phyloP scores from a whole-genome alignment of 2,113 vertebrate genomes.

The Erythrolamprus reginae region DNA sequence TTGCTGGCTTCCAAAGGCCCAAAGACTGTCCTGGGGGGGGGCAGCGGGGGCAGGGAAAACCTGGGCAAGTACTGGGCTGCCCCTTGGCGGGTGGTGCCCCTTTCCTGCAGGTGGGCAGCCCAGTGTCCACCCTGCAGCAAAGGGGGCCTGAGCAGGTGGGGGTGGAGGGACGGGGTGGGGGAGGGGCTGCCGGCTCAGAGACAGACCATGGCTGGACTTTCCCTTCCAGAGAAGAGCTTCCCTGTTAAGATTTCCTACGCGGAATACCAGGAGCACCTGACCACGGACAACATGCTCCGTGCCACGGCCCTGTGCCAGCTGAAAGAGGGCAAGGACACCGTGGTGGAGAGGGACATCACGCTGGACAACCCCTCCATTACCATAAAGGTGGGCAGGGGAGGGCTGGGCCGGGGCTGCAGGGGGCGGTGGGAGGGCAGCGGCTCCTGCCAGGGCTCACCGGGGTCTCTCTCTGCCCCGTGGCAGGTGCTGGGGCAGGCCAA shows the following conservation, averaged over 20 bases:
- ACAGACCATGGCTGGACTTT: not conserved
- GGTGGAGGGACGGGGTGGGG: too few relatives aligned
- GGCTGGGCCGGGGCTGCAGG: not conserved
- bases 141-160: not conserved
- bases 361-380: conserved; percentile 66
- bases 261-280: conserved; percentile 67
- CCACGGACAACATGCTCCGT: conserved; percentile 69
- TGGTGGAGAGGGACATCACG: conserved; percentile 61
- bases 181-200: not conserved
- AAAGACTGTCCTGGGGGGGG: not conserved
- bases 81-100: not conserved
- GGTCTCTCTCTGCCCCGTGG: not conserved
- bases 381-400: conserved; percentile 56
- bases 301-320: conserved; percentile 67
- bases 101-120: not conserved
- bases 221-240: conserved; percentile 59
- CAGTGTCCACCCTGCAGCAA: not conserved
- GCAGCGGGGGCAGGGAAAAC: not conserved
- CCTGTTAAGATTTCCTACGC: conserved; percentile 63
- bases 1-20: not conserved
- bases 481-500: conserved; percentile 60
- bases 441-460: not conserved
- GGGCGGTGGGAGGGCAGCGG: rapidly evolving
- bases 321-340: conserved; percentile 47
- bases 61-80: not conserved